Base-by-base conservation (phyloP, 2,113 vertebrate species). In the Apteryx mantelli region DNA sequence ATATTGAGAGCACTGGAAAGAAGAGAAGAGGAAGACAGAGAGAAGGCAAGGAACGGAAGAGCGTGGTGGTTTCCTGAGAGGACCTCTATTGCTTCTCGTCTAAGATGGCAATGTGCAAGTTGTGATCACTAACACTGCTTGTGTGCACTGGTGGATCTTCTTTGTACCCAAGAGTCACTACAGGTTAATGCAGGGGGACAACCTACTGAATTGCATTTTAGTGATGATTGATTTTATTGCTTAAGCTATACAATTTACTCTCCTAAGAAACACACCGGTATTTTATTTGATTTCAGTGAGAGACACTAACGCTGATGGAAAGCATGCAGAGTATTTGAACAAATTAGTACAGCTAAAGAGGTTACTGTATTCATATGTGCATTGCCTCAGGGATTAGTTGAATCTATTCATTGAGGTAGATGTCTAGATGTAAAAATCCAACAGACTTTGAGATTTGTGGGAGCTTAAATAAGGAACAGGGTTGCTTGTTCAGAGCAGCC, bases 231-330 rank as follows among this genome's bases (percentile, higher is more conserved):
- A 63, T 82, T 85, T 74, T 53, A 63, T 48, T 61, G 26, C 30
- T 85, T 79, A 91, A 69, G 28, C 7, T 42, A 18, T 74, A 32
- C 4, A 42, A 69, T 73, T 78, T 78, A 82, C 34, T 86, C 11
- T 79, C 26, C 7, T 40, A 91, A 83, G 68, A 83, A 92, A 38
- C n/a, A 74, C 6, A 25, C 6, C 69, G 34, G 25, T 81, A 66
- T 92, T 91, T 89, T 80, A 68, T 94, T 80, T 88, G 32, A 66
- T 92, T 86, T 89, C 86, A 83, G 77, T 48, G 58, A 86, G 56
- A 86, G 48, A 58, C 30, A 34, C 16, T 69, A 69, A 22, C 63
- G 50, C 15, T 65, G 53, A 77, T 65, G 12, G 22, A 5, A 11
- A 91, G 44, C 64, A 64, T 38, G 63, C 13, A 76, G 44, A 91